Conservation (phyloP, 2,888 invertebrate species). For the Clanis bilineata region DNA sequence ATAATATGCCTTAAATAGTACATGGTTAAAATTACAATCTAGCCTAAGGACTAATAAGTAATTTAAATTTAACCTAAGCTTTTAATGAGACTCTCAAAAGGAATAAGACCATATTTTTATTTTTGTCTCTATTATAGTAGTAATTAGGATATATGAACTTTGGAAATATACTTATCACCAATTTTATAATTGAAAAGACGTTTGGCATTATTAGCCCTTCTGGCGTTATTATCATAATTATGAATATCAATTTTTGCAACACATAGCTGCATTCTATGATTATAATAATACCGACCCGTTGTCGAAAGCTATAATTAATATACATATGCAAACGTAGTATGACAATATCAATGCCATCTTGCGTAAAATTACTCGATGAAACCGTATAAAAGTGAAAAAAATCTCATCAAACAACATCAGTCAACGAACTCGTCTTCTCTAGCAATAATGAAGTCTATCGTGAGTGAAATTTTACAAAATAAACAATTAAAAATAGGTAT, state of each 20-base stretch:
- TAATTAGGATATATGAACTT: too few relatives aligned
- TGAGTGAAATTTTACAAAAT: slow-evolving; percentile 34
- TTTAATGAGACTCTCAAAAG: too few relatives aligned
- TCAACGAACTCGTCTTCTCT: slow-evolving; percentile 34
- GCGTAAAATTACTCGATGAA: slow-evolving; percentile 44
- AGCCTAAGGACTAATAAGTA: too few relatives aligned
- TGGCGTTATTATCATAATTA: too few relatives aligned
- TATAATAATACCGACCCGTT: slow-evolving; percentile 5
- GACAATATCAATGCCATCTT: slow-evolving; percentile 56
- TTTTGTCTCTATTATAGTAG: too few relatives aligned
- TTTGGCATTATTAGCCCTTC: too few relatives aligned
- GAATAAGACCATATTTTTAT: too few relatives aligned
- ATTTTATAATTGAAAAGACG: too few relatives aligned
- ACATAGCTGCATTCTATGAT: slow-evolving; percentile 7
- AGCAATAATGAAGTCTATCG: slow-evolving; percentile 57
- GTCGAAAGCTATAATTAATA: slow-evolving; percentile 39
- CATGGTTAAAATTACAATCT: too few relatives aligned
- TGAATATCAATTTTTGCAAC: background rate
- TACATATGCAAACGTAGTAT: slow-evolving; percentile 47
- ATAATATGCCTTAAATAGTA: too few relatives aligned
- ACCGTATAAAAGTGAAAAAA: slow-evolving; percentile 51
- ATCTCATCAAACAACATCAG: slow-evolving; percentile 39
- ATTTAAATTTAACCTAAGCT: too few relatives aligned
- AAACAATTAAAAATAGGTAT: background rate
- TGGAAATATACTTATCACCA: too few relatives aligned